Evolutionary conservation across 2,797 vertebrate species (phyloP), one percentile per base, ranked within the genome.

Genomic region (Rhabdophis nuchalis): DNA sequence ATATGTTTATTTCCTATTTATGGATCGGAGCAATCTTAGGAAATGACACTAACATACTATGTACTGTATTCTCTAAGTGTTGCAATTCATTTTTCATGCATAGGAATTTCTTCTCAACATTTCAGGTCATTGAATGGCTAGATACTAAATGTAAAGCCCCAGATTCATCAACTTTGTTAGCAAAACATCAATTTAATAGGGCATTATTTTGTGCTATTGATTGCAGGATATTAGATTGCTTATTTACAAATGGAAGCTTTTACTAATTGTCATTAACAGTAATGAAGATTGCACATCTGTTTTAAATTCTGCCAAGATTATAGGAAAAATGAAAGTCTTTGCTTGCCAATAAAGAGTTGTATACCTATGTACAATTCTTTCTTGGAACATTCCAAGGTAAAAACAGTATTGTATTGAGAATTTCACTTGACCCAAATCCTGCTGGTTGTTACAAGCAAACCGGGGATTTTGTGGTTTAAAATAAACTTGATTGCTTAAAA

Each of bases 211-310:
- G 41, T 64, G 6, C 68, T 92, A 85, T 32, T 68, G 2, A 52
- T 88, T 92, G 58, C 3, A 72, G 58, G 90, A 20, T 32, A 88
- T 56, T 89, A 46, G 9, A 20, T 41, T n/a, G 64, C 82, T 58
- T 93, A 5, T 86, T 52, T 86, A 60, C 8, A 20, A 14, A 2
- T 36, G 91, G 77, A 89, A 90, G 0, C n/a, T 90, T 5, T 56
- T 92, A 29, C 46, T 68, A 46, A 89, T 68, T 36, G 6, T 68
- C 90, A 85, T 91, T 93, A 32, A 50, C 89, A 0, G 41, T n/a
- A 3, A 89, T 94, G 87, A 90, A 94, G 92, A 87, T 3, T 60
- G 85, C 92, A 77, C 41, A 68, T 14, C 52, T 18, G 4, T 94
- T 93, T 91, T 90, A 86, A 46, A 85, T 92, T 92, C 12, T 53